phyloP scores from a whole-genome alignment of 2,797 vertebrate genomes.

The Philypnodon macrostomus region DNA sequence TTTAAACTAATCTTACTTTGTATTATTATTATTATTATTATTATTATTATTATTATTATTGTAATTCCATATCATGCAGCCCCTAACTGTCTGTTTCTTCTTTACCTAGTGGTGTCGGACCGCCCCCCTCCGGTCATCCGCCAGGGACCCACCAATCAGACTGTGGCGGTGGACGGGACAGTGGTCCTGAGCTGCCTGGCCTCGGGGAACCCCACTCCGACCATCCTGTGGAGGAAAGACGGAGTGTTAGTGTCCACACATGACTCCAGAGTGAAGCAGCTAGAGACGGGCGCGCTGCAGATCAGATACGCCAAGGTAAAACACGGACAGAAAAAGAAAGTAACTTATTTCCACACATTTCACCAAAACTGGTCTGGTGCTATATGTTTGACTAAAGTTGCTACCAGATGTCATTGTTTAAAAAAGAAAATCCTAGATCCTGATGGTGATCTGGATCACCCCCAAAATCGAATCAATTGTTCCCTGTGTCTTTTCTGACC shows the following conservation, averaged over 20 bases:
- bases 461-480: too few relatives aligned
- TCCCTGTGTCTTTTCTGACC: too few relatives aligned
- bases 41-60: too few relatives aligned
- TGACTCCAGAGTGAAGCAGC: constrained; percentile 92
- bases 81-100: constrained; percentile 8
- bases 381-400: too few relatives aligned
- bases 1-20: too few relatives aligned
- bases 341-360: too few relatives aligned
- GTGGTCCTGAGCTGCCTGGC: constrained; percentile 87
- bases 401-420: too few relatives aligned
- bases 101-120: constrained; percentile 86
- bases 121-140: constrained; percentile 94
- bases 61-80: too few relatives aligned
- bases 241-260: constrained; percentile 88
- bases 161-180: constrained; percentile 92
- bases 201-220: constrained; percentile 86
- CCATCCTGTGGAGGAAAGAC: constrained; percentile 95
- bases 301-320: constrained; percentile 94
- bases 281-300: constrained; percentile 88
- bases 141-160: constrained; percentile 95
- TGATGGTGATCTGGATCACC: too few relatives aligned
- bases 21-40: too few relatives aligned
- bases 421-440: too few relatives aligned
- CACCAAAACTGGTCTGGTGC: too few relatives aligned
- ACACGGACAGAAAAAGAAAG: constrained; percentile 8